phyloP scores from a whole-genome alignment of 2,113 vertebrate genomes.

The Catharus fuscescens region DNA sequence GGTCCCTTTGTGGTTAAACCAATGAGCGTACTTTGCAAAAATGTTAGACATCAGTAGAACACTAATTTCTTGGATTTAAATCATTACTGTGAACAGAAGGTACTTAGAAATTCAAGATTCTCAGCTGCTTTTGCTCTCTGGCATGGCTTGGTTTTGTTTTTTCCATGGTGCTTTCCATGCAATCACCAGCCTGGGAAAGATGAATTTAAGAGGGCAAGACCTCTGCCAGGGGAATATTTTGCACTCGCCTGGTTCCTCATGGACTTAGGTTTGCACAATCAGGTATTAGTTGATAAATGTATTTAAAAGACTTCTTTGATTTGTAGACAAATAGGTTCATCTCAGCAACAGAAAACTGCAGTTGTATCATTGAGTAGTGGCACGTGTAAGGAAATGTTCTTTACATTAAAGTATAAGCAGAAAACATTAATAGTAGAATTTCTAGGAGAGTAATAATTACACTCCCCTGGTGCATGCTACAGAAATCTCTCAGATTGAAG shows the following conservation, averaged over 20 bases:
- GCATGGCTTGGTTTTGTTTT: background rate
- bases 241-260: no score
- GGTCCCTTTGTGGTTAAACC: background rate
- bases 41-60: background rate
- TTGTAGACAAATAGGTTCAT: background rate
- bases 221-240: background rate
- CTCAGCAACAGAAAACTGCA: background rate
- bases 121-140: background rate
- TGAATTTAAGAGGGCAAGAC: background rate
- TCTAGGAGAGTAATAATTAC: background rate
- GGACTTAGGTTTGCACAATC: background rate
- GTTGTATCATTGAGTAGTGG: background rate
- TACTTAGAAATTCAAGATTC: background rate
- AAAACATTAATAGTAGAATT: background rate
- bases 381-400: background rate
- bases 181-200: rapidly evolving
- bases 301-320: background rate
- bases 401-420: background rate
- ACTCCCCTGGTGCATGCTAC: background rate
- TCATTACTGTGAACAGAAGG: rapidly evolving
- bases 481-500: background rate
- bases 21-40: background rate
- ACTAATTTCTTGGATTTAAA: rapidly evolving
- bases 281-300: background rate
- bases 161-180: background rate